These are phyloP conservation scores for Tipula helvola DNA, from an alignment of 2,888 invertebrate genomes.

Conservation along the genomic window DNA sequence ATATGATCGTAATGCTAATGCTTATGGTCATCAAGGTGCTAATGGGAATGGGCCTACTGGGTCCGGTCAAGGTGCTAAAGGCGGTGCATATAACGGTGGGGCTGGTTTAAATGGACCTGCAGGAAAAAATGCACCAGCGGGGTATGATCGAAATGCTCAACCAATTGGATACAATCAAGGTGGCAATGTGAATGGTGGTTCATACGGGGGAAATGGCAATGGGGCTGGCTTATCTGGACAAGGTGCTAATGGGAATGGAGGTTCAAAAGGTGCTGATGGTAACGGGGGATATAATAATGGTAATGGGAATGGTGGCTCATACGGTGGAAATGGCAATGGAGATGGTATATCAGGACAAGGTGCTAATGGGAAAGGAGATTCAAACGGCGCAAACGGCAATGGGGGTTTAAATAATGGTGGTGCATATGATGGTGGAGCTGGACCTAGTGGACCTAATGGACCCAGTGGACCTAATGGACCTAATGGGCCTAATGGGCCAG, in stretches of 20 bases:
- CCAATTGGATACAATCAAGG: not conserved
- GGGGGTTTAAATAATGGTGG: not conserved
- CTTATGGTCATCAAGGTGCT: not conserved
- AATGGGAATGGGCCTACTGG: not conserved
- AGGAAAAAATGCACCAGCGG: not conserved
- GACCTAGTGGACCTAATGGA: not conserved
- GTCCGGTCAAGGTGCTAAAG: not conserved
- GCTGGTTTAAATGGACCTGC: not conserved
- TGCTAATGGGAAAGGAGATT: too few species aligned
- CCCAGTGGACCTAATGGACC: not conserved
- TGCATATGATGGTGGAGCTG: not conserved
- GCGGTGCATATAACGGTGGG: not conserved
- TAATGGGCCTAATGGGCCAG: not conserved
- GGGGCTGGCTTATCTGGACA: not conserved
- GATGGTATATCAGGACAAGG: too few species aligned
- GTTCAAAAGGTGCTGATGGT: too few species aligned
- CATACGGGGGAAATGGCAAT: too few species aligned
- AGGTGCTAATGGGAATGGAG: not conserved
- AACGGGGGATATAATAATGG: too few species aligned
- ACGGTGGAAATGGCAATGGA: too few species aligned
- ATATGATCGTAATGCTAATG: not conserved
- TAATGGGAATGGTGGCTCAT: too few species aligned
- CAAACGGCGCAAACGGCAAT: too few species aligned
- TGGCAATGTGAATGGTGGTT: too few species aligned
- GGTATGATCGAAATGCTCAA: too few species aligned